Evolutionary conservation across 1,140 invertebrate species (phyloP).

Genomic region (Lerema accius): DNA sequence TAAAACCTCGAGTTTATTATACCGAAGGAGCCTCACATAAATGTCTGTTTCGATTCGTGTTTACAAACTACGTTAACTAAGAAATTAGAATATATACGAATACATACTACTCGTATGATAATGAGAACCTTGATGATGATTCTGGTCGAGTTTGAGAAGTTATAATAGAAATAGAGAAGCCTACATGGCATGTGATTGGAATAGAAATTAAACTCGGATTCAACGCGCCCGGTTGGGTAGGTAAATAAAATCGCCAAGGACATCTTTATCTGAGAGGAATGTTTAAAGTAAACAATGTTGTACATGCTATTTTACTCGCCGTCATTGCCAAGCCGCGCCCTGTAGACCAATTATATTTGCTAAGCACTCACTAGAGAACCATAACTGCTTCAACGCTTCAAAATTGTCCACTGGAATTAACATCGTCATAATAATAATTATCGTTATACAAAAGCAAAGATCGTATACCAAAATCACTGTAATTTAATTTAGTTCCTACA

Average conservation of each 20-base stretch:
- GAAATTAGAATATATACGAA: too few species aligned
- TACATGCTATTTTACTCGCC: slow-evolving; percentile 56
- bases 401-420: slow-evolving; percentile 5
- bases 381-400: not conserved
- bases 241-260: slow-evolving; percentile 65
- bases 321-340: slow-evolving; percentile 50
- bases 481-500: slow-evolving; percentile 31
- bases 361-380: slow-evolving; percentile 13
- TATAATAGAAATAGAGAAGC: not conserved
- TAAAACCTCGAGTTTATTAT: slow-evolving; percentile 4
- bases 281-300: slow-evolving; percentile 70
- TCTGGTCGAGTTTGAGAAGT: not conserved
- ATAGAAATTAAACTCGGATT: slow-evolving; percentile 43
- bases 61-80: not conserved
- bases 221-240: slow-evolving; percentile 52
- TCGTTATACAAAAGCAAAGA: not conserved
- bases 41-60: not conserved
- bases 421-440: slow-evolving; percentile 1
- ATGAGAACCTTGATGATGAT: not conserved
- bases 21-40: slow-evolving; percentile 8
- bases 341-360: slow-evolving; percentile 40
- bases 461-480: slow-evolving; percentile 18
- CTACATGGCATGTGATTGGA: slow-evolving; percentile 23
- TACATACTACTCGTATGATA: not conserved
- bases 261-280: slow-evolving; percentile 77